A percentile compares a stretch with the other conserved stretches of the same genome.
These are phyloP conservation scores for Donacobius atricapilla DNA, from an alignment of 2,113 vertebrate genomes.

Conservation along the genomic window DNA sequence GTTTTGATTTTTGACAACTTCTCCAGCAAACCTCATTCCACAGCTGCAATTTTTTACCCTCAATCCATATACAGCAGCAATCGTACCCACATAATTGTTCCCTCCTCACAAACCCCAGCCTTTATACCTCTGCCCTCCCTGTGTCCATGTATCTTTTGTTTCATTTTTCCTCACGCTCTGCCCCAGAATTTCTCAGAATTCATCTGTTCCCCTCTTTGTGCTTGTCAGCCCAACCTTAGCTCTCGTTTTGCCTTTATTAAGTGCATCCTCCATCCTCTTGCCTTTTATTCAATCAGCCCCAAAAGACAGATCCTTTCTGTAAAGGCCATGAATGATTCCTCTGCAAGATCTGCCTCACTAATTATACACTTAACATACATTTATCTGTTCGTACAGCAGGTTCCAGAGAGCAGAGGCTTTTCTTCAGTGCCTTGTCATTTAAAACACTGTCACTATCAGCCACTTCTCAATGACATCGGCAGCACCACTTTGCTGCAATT, in stretches of 20 bases:
- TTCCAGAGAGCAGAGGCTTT: constrained; percentile 22
- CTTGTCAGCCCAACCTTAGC: not conserved
- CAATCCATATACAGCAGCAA: not conserved
- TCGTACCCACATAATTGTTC: not conserved
- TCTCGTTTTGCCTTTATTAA: not conserved
- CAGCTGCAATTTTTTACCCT: not conserved
- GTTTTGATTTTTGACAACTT: not conserved
- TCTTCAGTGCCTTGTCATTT: not conserved
- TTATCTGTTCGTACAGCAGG: not conserved
- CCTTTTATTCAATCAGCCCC: not conserved
- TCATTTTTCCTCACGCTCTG: not conserved
- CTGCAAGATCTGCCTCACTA: not conserved
- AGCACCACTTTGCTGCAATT: not conserved
- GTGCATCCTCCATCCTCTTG: not conserved
- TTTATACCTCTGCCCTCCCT: not conserved
- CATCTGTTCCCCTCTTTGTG: not conserved
- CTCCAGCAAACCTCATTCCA: not conserved
- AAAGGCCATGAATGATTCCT: not conserved
- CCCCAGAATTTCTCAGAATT: not conserved
- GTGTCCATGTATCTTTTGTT: not conserved
- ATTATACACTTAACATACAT: not conserved
- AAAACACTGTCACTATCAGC: not conserved
- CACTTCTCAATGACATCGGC: rapidly evolving
- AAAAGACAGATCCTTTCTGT: not conserved
- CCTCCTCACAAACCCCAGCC: not conserved